A percentile compares a stretch with the other conserved stretches of the same genome.
Evolutionary conservation across 2,888 invertebrate genomes (phyloP).

Genomic region (Balanococcus diminutus): DNA sequence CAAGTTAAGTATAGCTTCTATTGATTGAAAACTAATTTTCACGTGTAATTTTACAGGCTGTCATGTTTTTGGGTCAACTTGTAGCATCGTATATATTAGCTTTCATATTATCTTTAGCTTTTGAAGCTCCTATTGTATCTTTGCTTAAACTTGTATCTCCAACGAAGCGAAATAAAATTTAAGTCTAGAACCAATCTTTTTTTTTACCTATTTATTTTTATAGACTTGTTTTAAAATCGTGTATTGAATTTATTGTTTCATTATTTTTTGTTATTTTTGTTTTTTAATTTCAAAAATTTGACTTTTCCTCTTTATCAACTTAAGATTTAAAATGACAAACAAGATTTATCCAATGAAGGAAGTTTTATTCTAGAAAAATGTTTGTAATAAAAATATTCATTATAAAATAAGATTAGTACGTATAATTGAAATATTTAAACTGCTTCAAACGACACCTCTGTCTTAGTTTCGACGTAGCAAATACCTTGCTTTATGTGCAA

Average conservation of each 20-base stretch:
- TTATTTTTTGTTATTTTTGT: background rate
- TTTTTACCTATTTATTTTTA: constrained; percentile 8
- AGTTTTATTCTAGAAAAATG: background rate
- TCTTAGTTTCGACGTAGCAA: constrained; percentile 72
- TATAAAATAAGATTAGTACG: background rate
- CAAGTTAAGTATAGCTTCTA: constrained; percentile 15
- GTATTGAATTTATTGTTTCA: background rate
- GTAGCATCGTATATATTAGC: constrained; percentile 78
- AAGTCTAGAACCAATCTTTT: background rate
- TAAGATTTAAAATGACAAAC: background rate
- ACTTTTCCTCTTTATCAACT: background rate
- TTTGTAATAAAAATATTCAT: background rate
- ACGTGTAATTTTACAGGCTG: constrained; percentile 65
- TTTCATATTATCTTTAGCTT: constrained; percentile 79
- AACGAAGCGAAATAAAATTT: constrained; percentile 58
- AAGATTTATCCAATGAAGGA: too few species aligned
- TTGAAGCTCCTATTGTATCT: constrained; percentile 84
- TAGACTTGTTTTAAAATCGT: background rate
- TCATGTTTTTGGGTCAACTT: constrained; percentile 81
- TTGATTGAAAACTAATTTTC: constrained; percentile 46
- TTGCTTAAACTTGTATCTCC: constrained; percentile 66
- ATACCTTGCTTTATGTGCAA: constrained; percentile 79
- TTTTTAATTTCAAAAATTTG: too few species aligned
- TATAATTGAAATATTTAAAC: constrained; percentile 54
- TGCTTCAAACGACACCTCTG: constrained; percentile 79